A percentile compares a stretch with the other conserved stretches of the same genome.
These are phyloP conservation scores for Rousettus leschenaultii DNA, from an alignment of 2,113 vertebrate genomes.

Conservation along the genomic window DNA sequence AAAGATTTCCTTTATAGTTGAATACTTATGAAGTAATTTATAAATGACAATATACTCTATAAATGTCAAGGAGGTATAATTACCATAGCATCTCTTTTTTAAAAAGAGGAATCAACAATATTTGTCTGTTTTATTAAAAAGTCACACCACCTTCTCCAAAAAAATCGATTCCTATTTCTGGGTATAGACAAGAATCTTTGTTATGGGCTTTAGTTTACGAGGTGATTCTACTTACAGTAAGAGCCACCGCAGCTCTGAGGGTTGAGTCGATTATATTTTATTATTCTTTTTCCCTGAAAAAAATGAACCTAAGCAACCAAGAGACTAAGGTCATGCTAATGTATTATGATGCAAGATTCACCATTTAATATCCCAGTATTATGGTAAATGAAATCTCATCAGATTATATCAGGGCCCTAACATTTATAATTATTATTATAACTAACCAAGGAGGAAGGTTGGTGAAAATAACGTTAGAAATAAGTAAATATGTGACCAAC, in stretches of 20 bases:
- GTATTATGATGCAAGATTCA: neutral
- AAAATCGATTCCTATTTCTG: neutral
- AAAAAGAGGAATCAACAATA: neutral
- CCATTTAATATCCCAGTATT: neutral
- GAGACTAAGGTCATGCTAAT: neutral
- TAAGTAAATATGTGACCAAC: neutral
- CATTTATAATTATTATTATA: neutral
- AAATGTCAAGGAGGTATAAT: constrained; percentile 58
- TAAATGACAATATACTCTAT: constrained; percentile 16
- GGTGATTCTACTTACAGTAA: neutral
- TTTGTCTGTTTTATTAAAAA: constrained; percentile 48
- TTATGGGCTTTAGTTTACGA: neutral
- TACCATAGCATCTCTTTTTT: constrained; percentile 8
- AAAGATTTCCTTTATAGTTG: neutral
- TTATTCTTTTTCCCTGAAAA: neutral
- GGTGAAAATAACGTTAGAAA: neutral
- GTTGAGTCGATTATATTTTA: neutral
- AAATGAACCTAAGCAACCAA: neutral
- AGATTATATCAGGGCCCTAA: neutral
- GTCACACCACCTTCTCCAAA: neutral
- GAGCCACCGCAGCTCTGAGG: neutral
- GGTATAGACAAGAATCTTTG: neutral
- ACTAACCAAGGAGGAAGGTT: neutral
- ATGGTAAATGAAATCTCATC: neutral
- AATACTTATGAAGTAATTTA: constrained; percentile 58